phyloP scores from a whole-genome alignment of 2,797 vertebrate species.

The Hapalemur alaotrensis region DNA sequence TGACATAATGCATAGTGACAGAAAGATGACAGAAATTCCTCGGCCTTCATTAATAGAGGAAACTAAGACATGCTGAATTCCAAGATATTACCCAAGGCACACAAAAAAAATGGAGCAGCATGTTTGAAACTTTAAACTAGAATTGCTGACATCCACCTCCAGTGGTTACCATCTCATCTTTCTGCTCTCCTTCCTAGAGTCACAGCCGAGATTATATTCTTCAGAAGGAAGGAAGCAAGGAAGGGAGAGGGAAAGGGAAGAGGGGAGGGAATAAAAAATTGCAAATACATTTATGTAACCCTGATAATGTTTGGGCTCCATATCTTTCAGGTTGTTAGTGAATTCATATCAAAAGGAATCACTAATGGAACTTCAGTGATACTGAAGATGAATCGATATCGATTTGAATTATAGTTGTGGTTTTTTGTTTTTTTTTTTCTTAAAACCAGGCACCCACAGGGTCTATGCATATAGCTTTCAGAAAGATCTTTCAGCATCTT shows the following conservation, averaged over 20 bases:
- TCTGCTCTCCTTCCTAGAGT: background rate
- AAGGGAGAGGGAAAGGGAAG: fast-evolving
- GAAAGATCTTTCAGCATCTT: background rate
- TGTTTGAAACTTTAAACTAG: background rate
- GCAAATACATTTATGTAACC: background rate
- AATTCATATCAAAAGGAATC: background rate
- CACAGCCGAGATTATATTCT: background rate
- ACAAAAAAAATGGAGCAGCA: background rate
- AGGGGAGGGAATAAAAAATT: background rate
- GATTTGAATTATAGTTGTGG: background rate
- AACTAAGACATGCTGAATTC: background rate
- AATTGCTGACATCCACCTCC: background rate
- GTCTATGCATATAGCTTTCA: background rate
- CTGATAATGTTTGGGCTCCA: background rate
- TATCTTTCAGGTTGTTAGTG: background rate
- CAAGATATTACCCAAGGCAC: background rate
- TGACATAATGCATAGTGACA: background rate
- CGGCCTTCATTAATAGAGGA: background rate
- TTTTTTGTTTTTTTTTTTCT: too few species aligned
- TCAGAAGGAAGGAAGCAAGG: background rate
- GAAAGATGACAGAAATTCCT: background rate
- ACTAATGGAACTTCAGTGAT: background rate
- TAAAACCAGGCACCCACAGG: background rate
- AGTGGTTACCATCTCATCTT: background rate
- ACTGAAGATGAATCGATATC: background rate